Evolutionary conservation across 2,113 vertebrate genomes (phyloP).

Genomic region (Onychostruthus taczanowskii): DNA sequence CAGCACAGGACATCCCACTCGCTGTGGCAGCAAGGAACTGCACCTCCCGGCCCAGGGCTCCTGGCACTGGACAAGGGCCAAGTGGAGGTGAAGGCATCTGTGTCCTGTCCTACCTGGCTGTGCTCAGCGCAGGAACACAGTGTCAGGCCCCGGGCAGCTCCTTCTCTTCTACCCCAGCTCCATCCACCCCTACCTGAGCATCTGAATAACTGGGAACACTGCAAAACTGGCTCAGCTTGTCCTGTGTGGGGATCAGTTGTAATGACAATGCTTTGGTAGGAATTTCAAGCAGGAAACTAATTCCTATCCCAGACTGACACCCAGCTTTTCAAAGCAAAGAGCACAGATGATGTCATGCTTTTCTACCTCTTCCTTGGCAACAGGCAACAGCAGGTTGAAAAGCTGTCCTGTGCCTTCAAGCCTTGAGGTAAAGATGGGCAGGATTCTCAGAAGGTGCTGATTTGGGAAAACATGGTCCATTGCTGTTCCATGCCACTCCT

Average conservation of each 20-base stretch:
- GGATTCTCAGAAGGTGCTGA: neutral
- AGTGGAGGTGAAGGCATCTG: neutral
- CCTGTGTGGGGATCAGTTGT: neutral
- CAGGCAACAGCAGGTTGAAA: neutral
- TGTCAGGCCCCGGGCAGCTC: neutral
- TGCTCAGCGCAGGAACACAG: neutral
- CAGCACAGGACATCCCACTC: fast-evolving
- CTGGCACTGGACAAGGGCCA: neutral
- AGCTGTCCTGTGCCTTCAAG: neutral
- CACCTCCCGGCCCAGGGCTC: neutral
- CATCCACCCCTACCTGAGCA: neutral
- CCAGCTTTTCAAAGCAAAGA: neutral
- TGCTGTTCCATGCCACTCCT: neutral
- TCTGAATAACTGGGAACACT: neutral
- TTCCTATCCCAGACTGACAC: neutral
- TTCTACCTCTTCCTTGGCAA: neutral
- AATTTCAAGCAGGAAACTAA: neutral
- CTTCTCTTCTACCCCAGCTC: neutral
- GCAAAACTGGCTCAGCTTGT: neutral
- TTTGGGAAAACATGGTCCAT: neutral
- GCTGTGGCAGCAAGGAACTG: neutral
- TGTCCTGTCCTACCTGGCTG: neutral
- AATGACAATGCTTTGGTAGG: neutral
- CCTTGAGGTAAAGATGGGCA: neutral
- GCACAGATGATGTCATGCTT: neutral